Evolutionary conservation across 1,140 invertebrate species (phyloP).

Genomic region (Drosophila parvula): DNA sequence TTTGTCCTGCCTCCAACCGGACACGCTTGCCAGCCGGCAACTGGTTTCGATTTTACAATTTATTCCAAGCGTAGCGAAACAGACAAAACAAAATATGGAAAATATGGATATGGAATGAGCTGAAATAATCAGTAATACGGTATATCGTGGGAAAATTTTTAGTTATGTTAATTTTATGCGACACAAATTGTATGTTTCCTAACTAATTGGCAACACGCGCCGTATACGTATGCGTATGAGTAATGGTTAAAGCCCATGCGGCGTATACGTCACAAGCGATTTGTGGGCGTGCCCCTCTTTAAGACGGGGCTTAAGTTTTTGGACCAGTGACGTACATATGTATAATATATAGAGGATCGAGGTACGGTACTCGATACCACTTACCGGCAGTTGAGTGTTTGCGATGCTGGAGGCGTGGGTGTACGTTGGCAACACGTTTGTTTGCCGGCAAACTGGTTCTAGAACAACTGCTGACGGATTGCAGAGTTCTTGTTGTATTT

Average conservation of each 20-base stretch:
- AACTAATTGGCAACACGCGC: conserved; percentile 74
- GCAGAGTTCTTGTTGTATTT: conserved; percentile 80
- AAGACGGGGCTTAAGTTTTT: conserved; percentile 41
- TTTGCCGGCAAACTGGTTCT: conserved; percentile 76
- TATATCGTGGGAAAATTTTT: conserved; percentile 69
- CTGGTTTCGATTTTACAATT: conserved; percentile 56
- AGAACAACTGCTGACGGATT: conserved; percentile 51
- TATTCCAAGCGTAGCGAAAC: conserved; percentile 30
- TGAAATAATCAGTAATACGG: conserved; percentile 17
- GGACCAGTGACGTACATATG: conserved; percentile 70
- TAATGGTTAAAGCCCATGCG: conserved; percentile 41
- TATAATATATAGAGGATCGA: not conserved
- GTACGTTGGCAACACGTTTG: conserved; percentile 56
- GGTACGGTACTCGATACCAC: conserved; percentile 37
- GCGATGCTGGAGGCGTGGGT: conserved; percentile 41
- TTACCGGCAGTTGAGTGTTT: conserved; percentile 65
- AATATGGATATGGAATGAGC: conserved; percentile 2
- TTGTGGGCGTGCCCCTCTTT: conserved; percentile 70
- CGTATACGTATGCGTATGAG: conserved; percentile 45
- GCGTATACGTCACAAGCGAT: conserved; percentile 58
- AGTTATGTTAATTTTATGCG: conserved; percentile 69
- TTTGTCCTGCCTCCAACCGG: conserved; percentile 71
- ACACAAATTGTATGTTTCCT: conserved; percentile 54
- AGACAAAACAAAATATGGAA: conserved; percentile 28
- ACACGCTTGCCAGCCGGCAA: conserved; percentile 51